These are phyloP conservation scores for Pentalonia nigronervosa DNA, from an alignment of 1,140 invertebrate genomes.

Conservation along the genomic window DNA sequence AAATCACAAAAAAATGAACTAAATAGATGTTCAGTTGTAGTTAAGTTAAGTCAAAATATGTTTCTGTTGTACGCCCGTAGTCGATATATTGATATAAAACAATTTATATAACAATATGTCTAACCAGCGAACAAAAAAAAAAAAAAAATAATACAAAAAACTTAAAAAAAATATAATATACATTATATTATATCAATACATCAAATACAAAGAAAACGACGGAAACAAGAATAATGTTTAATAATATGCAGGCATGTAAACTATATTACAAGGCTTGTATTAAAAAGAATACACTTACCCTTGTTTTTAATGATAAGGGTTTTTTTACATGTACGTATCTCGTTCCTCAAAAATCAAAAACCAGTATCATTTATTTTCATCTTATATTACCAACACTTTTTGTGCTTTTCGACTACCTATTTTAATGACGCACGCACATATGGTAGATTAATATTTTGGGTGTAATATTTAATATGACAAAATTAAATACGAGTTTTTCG, in stretches of 20 bases:
- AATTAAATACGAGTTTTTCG: too few relatives aligned
- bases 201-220: neutral
- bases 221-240: neutral
- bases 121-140: neutral
- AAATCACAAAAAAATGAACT: neutral
- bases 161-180: neutral
- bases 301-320: neutral
- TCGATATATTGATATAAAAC: neutral
- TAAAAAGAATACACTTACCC: neutral
- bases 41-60: neutral
- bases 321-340: neutral
- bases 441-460: neutral
- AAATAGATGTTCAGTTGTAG: neutral
- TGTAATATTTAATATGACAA: neutral
- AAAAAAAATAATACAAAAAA: neutral
- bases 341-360: neutral
- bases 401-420: neutral
- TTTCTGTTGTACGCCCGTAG: neutral
- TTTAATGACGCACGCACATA: neutral
- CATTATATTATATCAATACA: neutral
- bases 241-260: neutral
- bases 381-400: neutral
- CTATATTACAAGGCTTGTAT: neutral
- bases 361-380: neutral
- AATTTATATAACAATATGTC: neutral